phyloP scores from a whole-genome alignment of 2,797 vertebrate genomes.

The Pseudopleuronectes americanus region DNA sequence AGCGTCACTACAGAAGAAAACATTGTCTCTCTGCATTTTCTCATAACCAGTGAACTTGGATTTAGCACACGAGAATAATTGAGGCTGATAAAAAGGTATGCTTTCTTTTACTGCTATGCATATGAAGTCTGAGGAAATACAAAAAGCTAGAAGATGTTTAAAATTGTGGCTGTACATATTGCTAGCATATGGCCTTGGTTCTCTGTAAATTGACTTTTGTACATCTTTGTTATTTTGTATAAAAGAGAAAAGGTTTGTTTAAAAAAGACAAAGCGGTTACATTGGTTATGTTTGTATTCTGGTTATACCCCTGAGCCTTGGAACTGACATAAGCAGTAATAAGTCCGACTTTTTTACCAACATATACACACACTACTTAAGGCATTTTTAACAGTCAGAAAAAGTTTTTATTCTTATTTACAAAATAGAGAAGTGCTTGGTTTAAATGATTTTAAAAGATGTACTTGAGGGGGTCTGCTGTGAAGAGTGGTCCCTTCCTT shows the following conservation, averaged over 20 bases:
- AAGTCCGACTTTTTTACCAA: constrained; percentile 96
- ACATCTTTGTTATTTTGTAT: constrained; percentile 99
- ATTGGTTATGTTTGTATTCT: constrained; percentile 96
- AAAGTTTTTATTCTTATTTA: constrained; percentile 94
- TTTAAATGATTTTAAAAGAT: constrained; percentile 94
- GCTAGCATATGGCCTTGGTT: constrained; percentile 99
- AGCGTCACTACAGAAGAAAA: constrained; percentile 74
- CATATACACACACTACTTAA: constrained; percentile 86
- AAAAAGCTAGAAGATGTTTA: constrained; percentile 88
- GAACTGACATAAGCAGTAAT: constrained; percentile 98
- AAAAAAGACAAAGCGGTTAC: constrained; percentile 83
- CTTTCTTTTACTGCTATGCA: constrained; percentile 95
- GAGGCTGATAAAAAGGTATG: constrained; percentile 89
- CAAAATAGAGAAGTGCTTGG: constrained; percentile 91
- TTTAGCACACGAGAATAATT: constrained; percentile 85
- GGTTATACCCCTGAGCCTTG: constrained; percentile 98
- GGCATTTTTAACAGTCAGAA: constrained; percentile 98
- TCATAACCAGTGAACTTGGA: constrained; percentile 78
- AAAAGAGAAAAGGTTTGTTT: constrained; percentile 94
- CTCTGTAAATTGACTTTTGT: constrained; percentile 99
- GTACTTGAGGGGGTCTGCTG: constrained; percentile 91
- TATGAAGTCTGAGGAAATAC: constrained; percentile 87
- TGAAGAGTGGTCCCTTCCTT: constrained; percentile 92
- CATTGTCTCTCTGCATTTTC: constrained; percentile 75
- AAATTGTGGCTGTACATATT: constrained; percentile 95